A percentile compares a stretch with the other conserved stretches of the same genome.
Conservation (phyloP, 2,888 invertebrate genomes). For the Drosophila putrida region DNA sequence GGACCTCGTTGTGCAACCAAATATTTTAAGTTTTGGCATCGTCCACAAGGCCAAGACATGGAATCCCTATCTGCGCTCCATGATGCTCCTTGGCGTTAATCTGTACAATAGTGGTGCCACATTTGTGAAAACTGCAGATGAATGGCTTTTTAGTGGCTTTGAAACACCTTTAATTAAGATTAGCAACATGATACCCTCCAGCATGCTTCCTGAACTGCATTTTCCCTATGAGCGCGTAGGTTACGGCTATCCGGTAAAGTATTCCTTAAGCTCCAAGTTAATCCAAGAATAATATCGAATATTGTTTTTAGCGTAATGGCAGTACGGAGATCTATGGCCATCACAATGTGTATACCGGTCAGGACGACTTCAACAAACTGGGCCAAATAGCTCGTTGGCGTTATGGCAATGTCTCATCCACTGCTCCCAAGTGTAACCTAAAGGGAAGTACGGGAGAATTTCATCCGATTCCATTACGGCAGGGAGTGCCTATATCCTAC, state of each 20-base stretch:
- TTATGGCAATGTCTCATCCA: slow-evolving; percentile 86
- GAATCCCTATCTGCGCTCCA: slow-evolving; percentile 63
- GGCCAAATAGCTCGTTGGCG: slow-evolving; percentile 92
- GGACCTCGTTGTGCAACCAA: slow-evolving; percentile 68
- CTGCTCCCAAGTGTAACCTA: slow-evolving; percentile 87
- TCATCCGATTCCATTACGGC: slow-evolving; percentile 88
- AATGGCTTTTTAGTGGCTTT: slow-evolving; percentile 93
- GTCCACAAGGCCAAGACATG: slow-evolving; percentile 54
- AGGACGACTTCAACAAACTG: slow-evolving; percentile 87
- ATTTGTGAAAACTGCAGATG: slow-evolving; percentile 88
- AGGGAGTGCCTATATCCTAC: slow-evolving; percentile 87
- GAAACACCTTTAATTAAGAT: slow-evolving; percentile 89
- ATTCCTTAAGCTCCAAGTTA: not conserved
- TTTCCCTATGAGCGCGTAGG: slow-evolving; percentile 92
- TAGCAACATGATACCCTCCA: slow-evolving; percentile 86
- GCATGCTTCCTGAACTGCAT: slow-evolving; percentile 86
- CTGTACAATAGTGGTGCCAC: slow-evolving; percentile 87
- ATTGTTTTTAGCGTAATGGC: slow-evolving; percentile 90
- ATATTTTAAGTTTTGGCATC: slow-evolving; percentile 70
- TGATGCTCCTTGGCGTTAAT: slow-evolving; percentile 87
- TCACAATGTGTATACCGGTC: slow-evolving; percentile 92
- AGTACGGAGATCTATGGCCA: slow-evolving; percentile 85
- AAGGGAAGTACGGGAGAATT: slow-evolving; percentile 93
- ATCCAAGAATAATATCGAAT: not conserved
- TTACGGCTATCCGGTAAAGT: slow-evolving; percentile 91